Conservation (phyloP, 2,888 invertebrate species). For the Nemotelus pantherinus region DNA sequence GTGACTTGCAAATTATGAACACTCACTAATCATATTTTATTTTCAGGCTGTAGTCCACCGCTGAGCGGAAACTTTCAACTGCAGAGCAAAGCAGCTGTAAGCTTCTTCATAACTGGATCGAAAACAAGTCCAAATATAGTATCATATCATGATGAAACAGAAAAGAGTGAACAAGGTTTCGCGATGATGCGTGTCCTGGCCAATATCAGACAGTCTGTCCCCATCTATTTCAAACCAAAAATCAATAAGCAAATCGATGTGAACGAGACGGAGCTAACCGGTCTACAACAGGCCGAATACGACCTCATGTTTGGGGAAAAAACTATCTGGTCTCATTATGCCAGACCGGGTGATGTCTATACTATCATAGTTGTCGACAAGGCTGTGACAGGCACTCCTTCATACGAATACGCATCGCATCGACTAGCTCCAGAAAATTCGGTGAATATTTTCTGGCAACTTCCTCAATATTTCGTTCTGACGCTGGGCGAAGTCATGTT, state of each 20-base stretch:
- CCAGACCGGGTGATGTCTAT: slow-evolving; percentile 62
- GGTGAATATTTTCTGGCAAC: slow-evolving; percentile 70
- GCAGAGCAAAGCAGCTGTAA: slow-evolving; percentile 30
- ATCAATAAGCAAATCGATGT: slow-evolving; percentile 3
- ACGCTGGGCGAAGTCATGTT: slow-evolving; percentile 74
- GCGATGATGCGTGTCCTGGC: slow-evolving; percentile 18
- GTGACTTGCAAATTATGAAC: not conserved
- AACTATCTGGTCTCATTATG: slow-evolving; percentile 13
- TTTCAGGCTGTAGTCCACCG: slow-evolving; percentile 25
- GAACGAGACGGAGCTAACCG: not conserved
- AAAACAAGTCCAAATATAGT: not conserved
- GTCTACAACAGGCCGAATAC: slow-evolving; percentile 50
- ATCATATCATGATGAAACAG: not conserved
- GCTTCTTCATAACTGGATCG: slow-evolving; percentile 36
- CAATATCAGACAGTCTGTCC: not conserved
- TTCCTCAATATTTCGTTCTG: slow-evolving; percentile 77
- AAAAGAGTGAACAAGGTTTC: slow-evolving; percentile 34
- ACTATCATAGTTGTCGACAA: slow-evolving; percentile 56
- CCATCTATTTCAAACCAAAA: not conserved
- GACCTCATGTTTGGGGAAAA: not conserved
- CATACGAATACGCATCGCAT: slow-evolving; percentile 46
- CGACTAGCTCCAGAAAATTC: slow-evolving; percentile 64
- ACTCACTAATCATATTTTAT: not conserved
- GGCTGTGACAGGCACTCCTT: not conserved
- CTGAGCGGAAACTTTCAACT: slow-evolving; percentile 5